phyloP scores from a whole-genome alignment of 35 echinoderm and acorn worm species.

The Apostichopus parvimensis region DNA sequence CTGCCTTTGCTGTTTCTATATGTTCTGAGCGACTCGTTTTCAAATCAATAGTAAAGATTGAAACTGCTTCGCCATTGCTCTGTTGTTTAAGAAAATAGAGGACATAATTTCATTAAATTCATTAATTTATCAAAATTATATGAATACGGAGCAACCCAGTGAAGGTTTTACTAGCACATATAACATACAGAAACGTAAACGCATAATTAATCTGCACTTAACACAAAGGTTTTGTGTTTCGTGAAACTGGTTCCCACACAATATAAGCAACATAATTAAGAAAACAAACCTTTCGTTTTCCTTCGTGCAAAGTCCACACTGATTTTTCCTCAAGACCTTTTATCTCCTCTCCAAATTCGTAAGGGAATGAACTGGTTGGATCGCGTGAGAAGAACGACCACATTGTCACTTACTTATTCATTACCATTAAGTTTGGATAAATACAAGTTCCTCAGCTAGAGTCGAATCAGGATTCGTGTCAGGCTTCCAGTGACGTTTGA shows the following conservation, averaged over 20 bases:
- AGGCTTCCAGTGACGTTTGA: no score
- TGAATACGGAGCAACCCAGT: no score
- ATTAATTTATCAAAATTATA: no score
- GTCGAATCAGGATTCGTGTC: no score
- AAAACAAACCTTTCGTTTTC: conserved; percentile 88
- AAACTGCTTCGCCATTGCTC: conserved; percentile 83
- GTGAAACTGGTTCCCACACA: not conserved
- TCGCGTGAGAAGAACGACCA: conserved; percentile 95
- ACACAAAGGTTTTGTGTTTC: not conserved
- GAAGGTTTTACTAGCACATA: no score
- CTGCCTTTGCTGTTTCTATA: conserved; percentile 80
- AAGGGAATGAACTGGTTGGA: conserved; percentile 80
- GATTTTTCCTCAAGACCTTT: conserved; percentile 89
- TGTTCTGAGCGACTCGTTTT: conserved; percentile 65
- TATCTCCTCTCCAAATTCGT: conserved; percentile 81
- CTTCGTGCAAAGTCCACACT: conserved; percentile 82
- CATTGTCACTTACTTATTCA: conserved; percentile 51
- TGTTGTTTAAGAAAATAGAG: not conserved
- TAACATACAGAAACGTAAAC: no score
- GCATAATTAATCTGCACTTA: no score
- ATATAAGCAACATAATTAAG: not conserved
- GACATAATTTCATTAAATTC: no score
- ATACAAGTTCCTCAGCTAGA: no score
- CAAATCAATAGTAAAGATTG: conserved; percentile 85
- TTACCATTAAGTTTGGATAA: not conserved